Base-by-base conservation (phyloP, 2,797 vertebrate species). In the Acipenser transmontanus region DNA sequence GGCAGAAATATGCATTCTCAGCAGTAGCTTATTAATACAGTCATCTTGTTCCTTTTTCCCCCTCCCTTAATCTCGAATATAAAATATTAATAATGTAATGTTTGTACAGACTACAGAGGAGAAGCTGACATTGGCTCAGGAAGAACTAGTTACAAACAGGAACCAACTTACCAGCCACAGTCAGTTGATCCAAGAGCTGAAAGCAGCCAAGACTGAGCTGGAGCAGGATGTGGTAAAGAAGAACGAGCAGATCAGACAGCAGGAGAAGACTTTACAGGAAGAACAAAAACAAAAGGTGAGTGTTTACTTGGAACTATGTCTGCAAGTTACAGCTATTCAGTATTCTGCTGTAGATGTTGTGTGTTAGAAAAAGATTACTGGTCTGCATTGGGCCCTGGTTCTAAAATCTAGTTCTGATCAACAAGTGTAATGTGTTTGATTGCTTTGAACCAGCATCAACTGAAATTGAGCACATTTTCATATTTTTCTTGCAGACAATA, bases 121-220 rank as follows among this genome's bases (percentile, higher is more conserved):
- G 74, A 98, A 97, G 80, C 84, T 97, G 74, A 78, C 79, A 65
- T 49, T 94, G 75, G 85, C 90, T 67, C 94, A 98, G 74, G 97
- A 99, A 76, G 97, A 99, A 75, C 76, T 98, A 76, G 85, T 92
- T 71, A 89, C 93, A 75, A 95, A 91, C 73, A 88, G 78, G 76
- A 96, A 88, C 82, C 90, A 93, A 80, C 90, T 95, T 77, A 88
- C 83, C 48, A 84, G 76, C 77, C 88, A 82, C 65, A 93, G 90
- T 73, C 84, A 90, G 74, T 86, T 90, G 78, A 90, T 96, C 72
- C 90, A 95, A 77, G 92, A 96, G 12, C 80, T 96, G 66, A 92
- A 92, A 75, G 80, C 78, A 34, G 68, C 74, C 11, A 88, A 80
- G 34, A 68, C 74, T 14, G 47, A 79, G 0, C 68, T 95, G 84